phyloP scores from a whole-genome alignment of 2,113 vertebrate genomes.

The Peromyscus leucopus region DNA sequence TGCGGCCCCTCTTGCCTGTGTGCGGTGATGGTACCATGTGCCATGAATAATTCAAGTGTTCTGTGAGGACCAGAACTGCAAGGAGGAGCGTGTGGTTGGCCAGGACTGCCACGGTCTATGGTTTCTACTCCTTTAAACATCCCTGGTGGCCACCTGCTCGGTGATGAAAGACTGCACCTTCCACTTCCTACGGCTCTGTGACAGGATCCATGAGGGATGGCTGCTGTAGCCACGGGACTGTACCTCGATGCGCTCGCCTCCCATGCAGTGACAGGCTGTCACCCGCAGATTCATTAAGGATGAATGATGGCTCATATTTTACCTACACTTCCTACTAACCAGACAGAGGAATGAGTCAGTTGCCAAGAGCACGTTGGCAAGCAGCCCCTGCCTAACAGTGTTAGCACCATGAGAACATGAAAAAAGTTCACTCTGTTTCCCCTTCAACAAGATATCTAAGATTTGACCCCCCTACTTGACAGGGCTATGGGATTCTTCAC shows the following conservation, averaged over 20 bases:
- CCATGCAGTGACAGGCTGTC: conserved; percentile 49
- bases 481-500: conserved; percentile 57
- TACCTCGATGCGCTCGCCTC: not conserved
- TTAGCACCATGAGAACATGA: conserved; percentile 83
- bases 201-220: not conserved
- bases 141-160: conserved; percentile 24
- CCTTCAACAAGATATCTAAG: conserved; percentile 80
- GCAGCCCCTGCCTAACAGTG: conserved; percentile 75
- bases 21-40: not conserved
- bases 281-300: conserved; percentile 71
- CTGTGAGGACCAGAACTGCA: not conserved
- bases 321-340: conserved; percentile 75
- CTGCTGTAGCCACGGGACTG: not conserved
- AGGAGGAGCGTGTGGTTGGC: not conserved
- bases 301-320: conserved; percentile 76
- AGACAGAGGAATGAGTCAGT: conserved; percentile 77
- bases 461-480: conserved; percentile 73
- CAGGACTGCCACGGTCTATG: fast-evolving
- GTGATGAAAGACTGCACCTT: not conserved
- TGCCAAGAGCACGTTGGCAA: conserved; percentile 83
- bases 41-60: conserved; percentile 69
- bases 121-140: conserved; percentile 18
- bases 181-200: not conserved
- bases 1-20: not conserved
- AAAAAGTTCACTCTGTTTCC: conserved; percentile 67